Percentiles rank a stretch among this genome's conserved stretches.
phyloP scores from a whole-genome alignment of 2,797 vertebrate species.

The Mormyrops attenuatus region DNA sequence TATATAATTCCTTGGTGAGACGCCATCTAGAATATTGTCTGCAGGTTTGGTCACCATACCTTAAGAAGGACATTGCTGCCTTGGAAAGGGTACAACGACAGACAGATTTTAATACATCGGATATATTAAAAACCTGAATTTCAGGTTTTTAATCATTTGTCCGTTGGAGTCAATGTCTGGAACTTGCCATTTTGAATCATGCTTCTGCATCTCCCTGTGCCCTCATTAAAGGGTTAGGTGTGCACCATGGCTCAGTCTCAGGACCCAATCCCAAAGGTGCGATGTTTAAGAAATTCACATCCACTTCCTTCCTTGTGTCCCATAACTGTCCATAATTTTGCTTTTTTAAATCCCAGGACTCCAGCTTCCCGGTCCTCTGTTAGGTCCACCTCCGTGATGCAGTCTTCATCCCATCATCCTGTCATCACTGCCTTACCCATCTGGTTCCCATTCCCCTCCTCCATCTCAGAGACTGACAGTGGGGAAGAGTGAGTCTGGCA shows the following conservation, averaged over 20 bases:
- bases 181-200: neutral
- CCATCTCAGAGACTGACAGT: neutral
- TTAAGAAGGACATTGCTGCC: too few relatives aligned
- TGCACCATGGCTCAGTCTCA: neutral
- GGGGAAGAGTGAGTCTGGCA: neutral
- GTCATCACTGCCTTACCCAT: slow-evolving; percentile 12
- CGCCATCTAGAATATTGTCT: too few relatives aligned
- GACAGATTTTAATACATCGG: neutral
- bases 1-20: too few relatives aligned
- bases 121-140: neutral
- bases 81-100: neutral
- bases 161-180: neutral
- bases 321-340: slow-evolving; percentile 56
- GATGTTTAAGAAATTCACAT: slow-evolving; percentile 35
- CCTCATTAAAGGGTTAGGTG: neutral
- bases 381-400: slow-evolving; percentile 8
- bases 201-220: neutral
- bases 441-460: slow-evolving; percentile 15
- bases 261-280: neutral
- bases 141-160: neutral
- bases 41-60: too few relatives aligned
- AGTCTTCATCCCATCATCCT: neutral
- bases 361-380: neutral
- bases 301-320: slow-evolving; percentile 47
- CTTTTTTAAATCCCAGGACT: slow-evolving; percentile 23